A percentile compares a stretch with the other conserved stretches of the same genome.
Evolutionary conservation across 1,140 invertebrate genomes (phyloP).

Genomic region (Lasaia peninsularis): DNA sequence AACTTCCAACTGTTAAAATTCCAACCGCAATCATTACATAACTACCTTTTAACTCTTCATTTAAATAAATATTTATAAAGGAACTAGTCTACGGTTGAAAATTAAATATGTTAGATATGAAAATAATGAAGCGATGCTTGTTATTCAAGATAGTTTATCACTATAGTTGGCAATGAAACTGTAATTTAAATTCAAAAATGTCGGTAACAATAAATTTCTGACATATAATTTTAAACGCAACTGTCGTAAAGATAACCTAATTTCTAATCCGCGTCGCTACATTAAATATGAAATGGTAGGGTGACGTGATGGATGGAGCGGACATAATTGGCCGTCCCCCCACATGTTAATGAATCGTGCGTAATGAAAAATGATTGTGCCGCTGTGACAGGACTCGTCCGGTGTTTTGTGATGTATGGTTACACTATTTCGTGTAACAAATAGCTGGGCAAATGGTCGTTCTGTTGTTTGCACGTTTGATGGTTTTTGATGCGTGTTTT

Average conservation of each 20-base stretch:
- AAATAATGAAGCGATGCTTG: not conserved
- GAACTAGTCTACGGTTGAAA: not conserved
- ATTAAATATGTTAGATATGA: not conserved
- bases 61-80: not conserved
- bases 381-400: conserved; percentile 39
- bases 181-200: conserved; percentile 6
- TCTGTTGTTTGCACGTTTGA: conserved; percentile 29
- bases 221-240: conserved; percentile 9
- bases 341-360: conserved; percentile 67
- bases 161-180: conserved; percentile 1
- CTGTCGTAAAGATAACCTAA: conserved; percentile 19
- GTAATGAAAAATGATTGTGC: conserved; percentile 72
- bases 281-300: conserved; percentile 61
- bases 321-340: conserved; percentile 64
- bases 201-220: conserved; percentile 7
- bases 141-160: not conserved
- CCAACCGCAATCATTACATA: not conserved
- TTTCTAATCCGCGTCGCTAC: conserved; percentile 22
- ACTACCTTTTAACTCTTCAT: not conserved
- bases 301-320: conserved; percentile 65
- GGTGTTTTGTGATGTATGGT: conserved; percentile 39
- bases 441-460: conserved; percentile 32
- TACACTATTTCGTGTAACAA: conserved; percentile 42
- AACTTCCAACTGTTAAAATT: no score
- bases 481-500: conserved; percentile 5